Base-by-base conservation (phyloP, 2,888 invertebrate species). In the Xylota segnis region DNA sequence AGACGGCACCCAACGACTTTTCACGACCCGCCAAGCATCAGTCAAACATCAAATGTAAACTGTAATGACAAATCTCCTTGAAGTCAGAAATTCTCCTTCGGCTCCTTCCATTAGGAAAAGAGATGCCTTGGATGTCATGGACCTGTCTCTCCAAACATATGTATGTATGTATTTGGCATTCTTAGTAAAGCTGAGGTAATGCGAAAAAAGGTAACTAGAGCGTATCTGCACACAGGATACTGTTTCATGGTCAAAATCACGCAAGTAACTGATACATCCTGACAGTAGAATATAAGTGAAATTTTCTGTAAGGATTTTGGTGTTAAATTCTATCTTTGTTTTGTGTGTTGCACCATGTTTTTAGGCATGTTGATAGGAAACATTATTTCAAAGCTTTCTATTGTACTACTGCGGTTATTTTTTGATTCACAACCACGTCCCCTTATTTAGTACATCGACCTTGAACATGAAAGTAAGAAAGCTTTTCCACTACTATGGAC, bases 391-490 rank as follows among this genome's bases (percentile, higher is more conserved):
- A 16, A 72, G 72, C 61, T 72, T 61, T 72, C 40, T 4, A 7
- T 5, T 50, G 18, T 37, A 27, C 71, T 37, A 59, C 50, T 59
- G 71, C 50, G 37, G 59, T 5, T 45, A 32, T 16, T 68, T 68
- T 16, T 9, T 29, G 40, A 27, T n/a, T 56, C 16, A 14, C 16
- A 27, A n/a, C 43, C 16, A 14, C 12, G 47, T 37, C 47, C 29
- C 50, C 50, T 52, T 27, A 0, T 72, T 72, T 72, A 61, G 72
- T 61, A 61, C 72, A 29, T 0, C 37, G 34, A 37, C 71, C 71
- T 72, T 72, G 71, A 72, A 72, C 71, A 50, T 50, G 71, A 59
- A 72, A 40, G 50, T 3, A 2, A 1, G 6, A 5, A 63, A 50
- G 71, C 71, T 72, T 72, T 59, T 14, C 0, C 0, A 7, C 9